Percentiles rank a stretch among this genome's conserved stretches.
Evolutionary conservation across 2,888 invertebrate genomes (phyloP).

Genomic region (Lagria hirta): DNA sequence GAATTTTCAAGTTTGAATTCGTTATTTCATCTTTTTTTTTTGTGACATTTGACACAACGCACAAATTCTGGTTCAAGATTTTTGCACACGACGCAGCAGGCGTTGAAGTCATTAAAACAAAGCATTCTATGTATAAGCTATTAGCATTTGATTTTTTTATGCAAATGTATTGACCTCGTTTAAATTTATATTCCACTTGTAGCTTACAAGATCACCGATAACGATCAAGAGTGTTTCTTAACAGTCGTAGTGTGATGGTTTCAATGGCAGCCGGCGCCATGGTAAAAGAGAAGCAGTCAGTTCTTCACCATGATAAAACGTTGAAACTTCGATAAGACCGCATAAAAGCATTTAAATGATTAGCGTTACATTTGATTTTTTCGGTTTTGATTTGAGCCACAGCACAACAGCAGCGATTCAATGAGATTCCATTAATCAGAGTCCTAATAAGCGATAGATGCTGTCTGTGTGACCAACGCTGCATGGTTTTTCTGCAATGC

Average conservation of each 20-base stretch:
- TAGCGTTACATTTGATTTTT: slow-evolving; percentile 18
- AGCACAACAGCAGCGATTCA: slow-evolving; percentile 15
- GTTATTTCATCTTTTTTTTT: too few relatives aligned
- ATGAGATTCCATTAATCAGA: slow-evolving; percentile 25
- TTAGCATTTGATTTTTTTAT: too few relatives aligned
- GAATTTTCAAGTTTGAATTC: too few relatives aligned
- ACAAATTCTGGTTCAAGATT: too few relatives aligned
- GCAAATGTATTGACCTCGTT: slow-evolving; percentile 27
- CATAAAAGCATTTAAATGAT: slow-evolving; percentile 24
- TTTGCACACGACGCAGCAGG: too few relatives aligned
- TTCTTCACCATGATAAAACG: slow-evolving; percentile 14
- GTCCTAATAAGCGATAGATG: too few relatives aligned
- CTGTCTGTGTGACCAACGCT: too few relatives aligned
- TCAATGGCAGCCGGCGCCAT: slow-evolving; percentile 33
- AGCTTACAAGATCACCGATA: slow-evolving; percentile 25
- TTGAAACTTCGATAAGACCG: slow-evolving; percentile 15
- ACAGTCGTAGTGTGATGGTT: slow-evolving; percentile 28
- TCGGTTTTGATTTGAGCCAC: slow-evolving; percentile 15
- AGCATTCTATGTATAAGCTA: too few relatives aligned
- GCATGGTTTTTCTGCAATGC: too few relatives aligned
- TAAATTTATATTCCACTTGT: slow-evolving; percentile 28
- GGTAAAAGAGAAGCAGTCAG: slow-evolving; percentile 18
- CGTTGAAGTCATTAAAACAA: too few relatives aligned
- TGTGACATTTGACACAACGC: too few relatives aligned
- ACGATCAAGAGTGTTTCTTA: slow-evolving; percentile 27